phyloP scores from a whole-genome alignment of 2,797 vertebrate genomes.

The Carcharodon carcharias region DNA sequence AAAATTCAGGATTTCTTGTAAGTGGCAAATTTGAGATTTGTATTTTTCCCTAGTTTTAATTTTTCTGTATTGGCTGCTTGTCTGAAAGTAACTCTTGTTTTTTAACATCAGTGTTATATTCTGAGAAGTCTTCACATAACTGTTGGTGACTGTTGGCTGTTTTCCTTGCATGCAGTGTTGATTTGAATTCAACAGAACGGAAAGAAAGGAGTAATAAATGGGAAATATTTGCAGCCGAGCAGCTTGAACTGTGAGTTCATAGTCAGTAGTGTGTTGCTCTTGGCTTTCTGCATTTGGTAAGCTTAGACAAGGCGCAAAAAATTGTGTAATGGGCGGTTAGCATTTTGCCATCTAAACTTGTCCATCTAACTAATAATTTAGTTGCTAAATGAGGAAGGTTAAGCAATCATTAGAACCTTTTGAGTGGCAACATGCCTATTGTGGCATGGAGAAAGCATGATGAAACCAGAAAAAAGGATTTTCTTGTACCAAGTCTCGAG shows the following conservation, averaged over 20 bases:
- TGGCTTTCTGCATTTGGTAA: not conserved
- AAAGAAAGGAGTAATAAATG: not conserved
- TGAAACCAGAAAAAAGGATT: not conserved
- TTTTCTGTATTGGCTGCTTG: not conserved
- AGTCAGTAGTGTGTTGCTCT: not conserved
- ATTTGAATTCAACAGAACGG: not conserved
- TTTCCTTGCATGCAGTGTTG: not conserved
- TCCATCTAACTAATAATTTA: not conserved
- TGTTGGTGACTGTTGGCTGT: not conserved
- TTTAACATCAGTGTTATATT: not conserved
- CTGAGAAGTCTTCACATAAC: not conserved
- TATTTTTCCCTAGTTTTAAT: not conserved
- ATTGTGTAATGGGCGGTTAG: not conserved
- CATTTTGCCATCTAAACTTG: not conserved
- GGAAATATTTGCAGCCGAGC: not conserved
- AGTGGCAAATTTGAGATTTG: no score
- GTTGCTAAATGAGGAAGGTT: not conserved
- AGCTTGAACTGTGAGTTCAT: not conserved
- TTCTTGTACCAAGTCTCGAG: no score
- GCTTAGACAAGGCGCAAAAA: not conserved
- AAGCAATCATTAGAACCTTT: not conserved
- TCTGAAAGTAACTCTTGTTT: not conserved
- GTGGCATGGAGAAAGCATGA: not conserved
- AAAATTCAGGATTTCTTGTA: not conserved
- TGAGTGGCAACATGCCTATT: not conserved